Conservation (phyloP, 2,797 vertebrate genomes). For the Micromesistius poutassou region DNA sequence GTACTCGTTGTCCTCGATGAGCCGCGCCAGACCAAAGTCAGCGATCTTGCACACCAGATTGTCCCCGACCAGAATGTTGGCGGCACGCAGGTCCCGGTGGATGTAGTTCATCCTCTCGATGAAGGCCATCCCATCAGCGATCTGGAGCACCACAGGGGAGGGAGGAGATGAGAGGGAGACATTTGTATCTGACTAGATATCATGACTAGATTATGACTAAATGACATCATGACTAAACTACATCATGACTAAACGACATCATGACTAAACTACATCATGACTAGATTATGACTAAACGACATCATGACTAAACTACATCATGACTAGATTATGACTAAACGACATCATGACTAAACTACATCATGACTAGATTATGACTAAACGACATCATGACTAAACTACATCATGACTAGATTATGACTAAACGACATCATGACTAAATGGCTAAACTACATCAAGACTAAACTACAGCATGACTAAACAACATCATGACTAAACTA, state of each 20-base stretch:
- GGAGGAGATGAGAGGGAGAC: neutral
- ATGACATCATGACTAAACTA: neutral
- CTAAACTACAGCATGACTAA: neutral
- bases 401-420: neutral
- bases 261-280: neutral
- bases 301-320: neutral
- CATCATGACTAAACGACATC: neutral
- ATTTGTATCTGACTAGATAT: neutral
- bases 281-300: too few species aligned
- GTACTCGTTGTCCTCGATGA: conserved; percentile 98
- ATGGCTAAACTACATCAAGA: neutral
- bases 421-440: neutral
- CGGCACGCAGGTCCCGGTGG: conserved; percentile 92
- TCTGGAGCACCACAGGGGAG: conserved; percentile 61
- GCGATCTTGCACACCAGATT: conserved; percentile 96
- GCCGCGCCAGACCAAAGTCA: conserved; percentile 92
- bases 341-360: neutral
- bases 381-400: neutral
- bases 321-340: neutral
- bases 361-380: neutral
- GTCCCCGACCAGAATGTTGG: conserved; percentile 93
- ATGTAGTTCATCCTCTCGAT: conserved; percentile 99
- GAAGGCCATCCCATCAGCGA: conserved; percentile 97
- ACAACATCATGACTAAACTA: neutral
- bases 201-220: neutral